Base-by-base conservation (phyloP, 2,113 vertebrate genomes). In the Malurus melanocephalus region DNA sequence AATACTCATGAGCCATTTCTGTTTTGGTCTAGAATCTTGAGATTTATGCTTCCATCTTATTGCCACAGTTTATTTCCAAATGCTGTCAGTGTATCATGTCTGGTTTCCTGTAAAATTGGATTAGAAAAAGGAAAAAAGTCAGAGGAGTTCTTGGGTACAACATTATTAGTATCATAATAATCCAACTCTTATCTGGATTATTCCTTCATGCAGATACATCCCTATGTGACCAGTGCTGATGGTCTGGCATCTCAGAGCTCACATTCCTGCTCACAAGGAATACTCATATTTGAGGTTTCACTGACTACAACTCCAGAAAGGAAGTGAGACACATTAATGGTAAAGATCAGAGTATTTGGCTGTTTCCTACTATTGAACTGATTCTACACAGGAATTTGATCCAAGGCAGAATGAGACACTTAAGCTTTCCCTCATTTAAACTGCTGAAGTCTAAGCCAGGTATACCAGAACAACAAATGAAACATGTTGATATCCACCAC, bases 1-100 rank as follows among this genome's bases (percentile, higher is more conserved):
- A 94, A 84, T 74, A 89, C 90, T 93, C 90, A 84, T 52, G n/a
- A 93, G 95, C 94, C 88, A 93, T 92, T 78, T 85, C 88, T 65
- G 68, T 7, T 64, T 57, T 60, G 73, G 61, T 40, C 52, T 82
- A 49, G 76, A 88, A 61, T 77, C 87, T 83, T 61, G 48, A 77
- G 32, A 80, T 71, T 90, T 67, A 94, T 18, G 90, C 78, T 89
- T 95, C 94, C 84, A 90, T 92, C 74, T 87, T 93, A 84, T 13
- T 68, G 66, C 43, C 20, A 59, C 27, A 27, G 40, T 33, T 93
- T 72, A 86, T 88, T 84, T 69, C 77, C 87, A 68, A 35, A 91
- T 33, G 32, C 60, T 75, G 76, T 93, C 94, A 89, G 73, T 69
- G 93, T 83, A 75, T 66, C 90, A 82, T 88, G 66, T 85, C 95